Percentiles rank a stretch among this genome's conserved stretches.
phyloP scores from a whole-genome alignment of 2,113 vertebrate genomes.

The Ptilonorhynchus violaceus region DNA sequence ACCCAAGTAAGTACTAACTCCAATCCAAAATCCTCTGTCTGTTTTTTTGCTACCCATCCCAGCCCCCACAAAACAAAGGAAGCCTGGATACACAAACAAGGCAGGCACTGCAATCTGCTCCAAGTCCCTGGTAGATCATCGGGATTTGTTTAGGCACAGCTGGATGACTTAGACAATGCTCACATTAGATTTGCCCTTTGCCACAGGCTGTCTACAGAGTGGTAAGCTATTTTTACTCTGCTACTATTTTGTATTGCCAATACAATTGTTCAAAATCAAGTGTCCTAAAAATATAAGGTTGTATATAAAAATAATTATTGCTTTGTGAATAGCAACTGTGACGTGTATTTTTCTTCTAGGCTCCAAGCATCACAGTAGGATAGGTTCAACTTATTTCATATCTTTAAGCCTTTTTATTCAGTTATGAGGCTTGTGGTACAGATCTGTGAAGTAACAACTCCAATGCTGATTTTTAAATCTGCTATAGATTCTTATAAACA shows the following conservation, averaged over 20 bases:
- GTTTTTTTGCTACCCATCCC: background rate
- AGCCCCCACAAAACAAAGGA: fast-evolving
- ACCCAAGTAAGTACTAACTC: background rate
- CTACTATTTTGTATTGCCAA: background rate
- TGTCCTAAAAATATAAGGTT: background rate
- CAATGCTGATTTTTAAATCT: background rate
- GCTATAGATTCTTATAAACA: background rate
- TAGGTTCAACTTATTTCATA: background rate
- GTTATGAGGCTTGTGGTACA: background rate
- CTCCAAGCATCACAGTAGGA: background rate
- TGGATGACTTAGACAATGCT: background rate
- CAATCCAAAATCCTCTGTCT: background rate
- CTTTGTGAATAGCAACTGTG: background rate
- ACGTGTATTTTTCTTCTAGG: background rate
- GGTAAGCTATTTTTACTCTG: background rate
- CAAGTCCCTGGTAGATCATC: background rate
- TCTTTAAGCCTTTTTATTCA: background rate
- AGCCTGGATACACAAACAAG: background rate
- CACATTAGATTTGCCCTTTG: background rate
- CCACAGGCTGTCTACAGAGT: background rate
- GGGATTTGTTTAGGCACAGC: background rate
- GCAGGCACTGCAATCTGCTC: background rate
- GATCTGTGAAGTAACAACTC: background rate
- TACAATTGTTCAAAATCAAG: background rate
- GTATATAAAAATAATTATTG: background rate